Base-by-base conservation (phyloP, 2,888 invertebrate species). In the Sialis lutaria region DNA sequence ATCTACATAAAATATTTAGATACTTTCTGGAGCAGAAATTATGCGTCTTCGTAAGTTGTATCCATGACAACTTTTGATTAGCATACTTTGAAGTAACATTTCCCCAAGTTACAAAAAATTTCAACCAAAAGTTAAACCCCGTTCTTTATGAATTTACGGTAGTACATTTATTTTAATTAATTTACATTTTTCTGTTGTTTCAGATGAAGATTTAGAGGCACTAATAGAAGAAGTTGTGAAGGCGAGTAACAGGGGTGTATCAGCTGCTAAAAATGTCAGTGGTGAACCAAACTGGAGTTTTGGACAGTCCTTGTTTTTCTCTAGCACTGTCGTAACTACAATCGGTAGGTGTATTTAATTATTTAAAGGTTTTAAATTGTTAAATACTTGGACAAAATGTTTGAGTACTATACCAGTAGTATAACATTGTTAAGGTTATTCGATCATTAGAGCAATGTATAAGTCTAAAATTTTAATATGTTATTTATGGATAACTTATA, bases 261-360 rank as follows among this genome's bases (percentile, higher is more conserved):
- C 82, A 0, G 82, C 83, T 0, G 72, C 77, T 0, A 70, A 74
- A 49, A 89, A 90, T 66, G 77, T 77, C 32, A 79, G 82, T 44
- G 77, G 78, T 2, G 85, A 84, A 51, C 81, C 85, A 8, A 88
- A 88, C 65, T 91, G 90, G 91, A 85, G 83, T 62, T 89, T 90
- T 61, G 89, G 88, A 22, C 88, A 89, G 63, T 83, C 89, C 0
- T 65, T 91, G 47, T 90, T 91, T 70, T 91, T 91, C 64, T 81
- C 88, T 0, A 81, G 82, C 44, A 89, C 89, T 1, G 81, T 90
- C 6, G 77, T 91, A 50, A 90, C 88, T n/a, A 91, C 90, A 44
- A 89, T 90, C 53, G 86, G 85, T 83, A 64, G 66, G 61, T 55
- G 4, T 13, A 13, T 3, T 45, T 35, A 35, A 35, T 35, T 35